Evolutionary conservation across 2,888 invertebrate genomes (phyloP).

Genomic region (Selenia dentaria): DNA sequence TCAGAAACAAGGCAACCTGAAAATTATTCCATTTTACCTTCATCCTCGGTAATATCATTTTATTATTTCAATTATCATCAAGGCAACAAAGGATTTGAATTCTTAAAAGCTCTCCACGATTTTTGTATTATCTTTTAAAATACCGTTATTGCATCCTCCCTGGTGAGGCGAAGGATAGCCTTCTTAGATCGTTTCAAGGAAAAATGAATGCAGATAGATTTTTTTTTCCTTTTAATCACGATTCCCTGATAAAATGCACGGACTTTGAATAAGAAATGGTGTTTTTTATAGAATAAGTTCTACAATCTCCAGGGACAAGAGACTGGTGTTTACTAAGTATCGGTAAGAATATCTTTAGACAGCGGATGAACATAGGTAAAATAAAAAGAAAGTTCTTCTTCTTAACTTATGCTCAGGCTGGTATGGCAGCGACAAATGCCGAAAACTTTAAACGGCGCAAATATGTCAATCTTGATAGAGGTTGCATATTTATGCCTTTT

Average conservation of each 20-base stretch:
- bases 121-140: constrained; percentile 25
- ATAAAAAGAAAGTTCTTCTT: no score
- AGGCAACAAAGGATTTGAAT: constrained; percentile 29
- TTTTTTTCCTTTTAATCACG: constrained; percentile 36
- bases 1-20: constrained; percentile 3
- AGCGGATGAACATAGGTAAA: not conserved
- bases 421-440: no score
- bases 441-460: no score
- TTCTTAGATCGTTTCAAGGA: constrained; percentile 30
- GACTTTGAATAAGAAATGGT: constrained; percentile 26
- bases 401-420: no score
- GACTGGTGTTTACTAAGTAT: not conserved
- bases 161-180: constrained; percentile 17
- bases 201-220: constrained; percentile 32
- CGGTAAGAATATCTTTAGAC: no score
- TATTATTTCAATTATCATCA: constrained; percentile 26
- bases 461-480: no score
- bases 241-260: constrained; percentile 28
- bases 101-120: constrained; percentile 18
- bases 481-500: no score
- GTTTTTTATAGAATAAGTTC: constrained; percentile 29
- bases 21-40: constrained; percentile 5
- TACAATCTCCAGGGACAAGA: constrained; percentile 14
- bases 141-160: constrained; percentile 22
- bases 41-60: constrained; percentile 9